Percentiles rank a stretch among this genome's conserved stretches.
These are phyloP conservation scores for Allophyes oxyacanthae DNA, from an alignment of 2,888 invertebrate genomes.

Conservation along the genomic window DNA sequence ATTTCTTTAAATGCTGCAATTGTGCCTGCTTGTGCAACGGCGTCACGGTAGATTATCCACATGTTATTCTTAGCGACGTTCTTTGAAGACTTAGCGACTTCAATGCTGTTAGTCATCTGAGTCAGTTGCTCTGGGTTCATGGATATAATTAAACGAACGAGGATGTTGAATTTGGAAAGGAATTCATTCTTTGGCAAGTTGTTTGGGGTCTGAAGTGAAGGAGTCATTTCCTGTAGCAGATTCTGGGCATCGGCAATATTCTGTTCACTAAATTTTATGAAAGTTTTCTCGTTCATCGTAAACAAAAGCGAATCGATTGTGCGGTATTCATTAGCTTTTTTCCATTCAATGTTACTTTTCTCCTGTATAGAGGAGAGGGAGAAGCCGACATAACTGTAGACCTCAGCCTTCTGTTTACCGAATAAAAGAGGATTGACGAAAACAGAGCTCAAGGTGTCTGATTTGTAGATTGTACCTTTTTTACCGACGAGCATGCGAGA, in stretches of 20 bases:
- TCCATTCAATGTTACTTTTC: constrained; percentile 74
- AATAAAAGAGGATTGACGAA: constrained; percentile 89
- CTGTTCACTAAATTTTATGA: constrained; percentile 64
- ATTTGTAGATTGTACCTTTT: constrained; percentile 90
- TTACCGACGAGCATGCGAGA: constrained; percentile 88
- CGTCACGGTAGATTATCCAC: constrained; percentile 91
- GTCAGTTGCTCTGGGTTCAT: constrained; percentile 90
- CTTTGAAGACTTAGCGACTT: constrained; percentile 74
- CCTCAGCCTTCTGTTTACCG: constrained; percentile 90
- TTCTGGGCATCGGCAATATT: constrained; percentile 80
- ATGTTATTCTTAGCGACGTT: constrained; percentile 79
- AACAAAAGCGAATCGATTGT: constrained; percentile 88
- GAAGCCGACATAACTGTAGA: constrained; percentile 89
- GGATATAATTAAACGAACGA: constrained; percentile 87
- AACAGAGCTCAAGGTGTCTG: constrained; percentile 90
- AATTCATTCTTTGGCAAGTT: constrained; percentile 88
- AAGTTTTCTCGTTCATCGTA: constrained; percentile 68
- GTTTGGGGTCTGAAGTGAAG: constrained; percentile 88
- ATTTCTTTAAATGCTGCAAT: constrained; percentile 90
- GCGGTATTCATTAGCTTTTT: constrained; percentile 76
- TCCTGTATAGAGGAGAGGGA: constrained; percentile 75
- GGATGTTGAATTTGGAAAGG: constrained; percentile 90
- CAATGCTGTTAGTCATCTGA: constrained; percentile 85
- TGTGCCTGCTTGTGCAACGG: constrained; percentile 91
- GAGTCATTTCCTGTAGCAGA: constrained; percentile 88